Conservation (phyloP, 2,797 vertebrate species). For the Hybognathus amarus region DNA sequence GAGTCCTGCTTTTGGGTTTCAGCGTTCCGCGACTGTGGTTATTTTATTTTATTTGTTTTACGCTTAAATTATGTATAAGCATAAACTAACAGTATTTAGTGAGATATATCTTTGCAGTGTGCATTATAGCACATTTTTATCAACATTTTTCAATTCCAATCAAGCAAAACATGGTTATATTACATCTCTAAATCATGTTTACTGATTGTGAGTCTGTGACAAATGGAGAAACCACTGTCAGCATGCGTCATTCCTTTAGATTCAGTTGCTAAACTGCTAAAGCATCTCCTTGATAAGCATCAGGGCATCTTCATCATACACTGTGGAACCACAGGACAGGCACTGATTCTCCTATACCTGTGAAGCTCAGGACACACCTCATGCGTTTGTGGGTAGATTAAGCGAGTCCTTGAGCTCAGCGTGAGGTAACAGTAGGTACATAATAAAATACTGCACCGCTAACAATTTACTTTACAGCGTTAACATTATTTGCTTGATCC, state of each 20-base stretch:
- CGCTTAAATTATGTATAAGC: too few species aligned
- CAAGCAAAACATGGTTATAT: constrained; percentile 17
- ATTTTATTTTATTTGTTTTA: too few species aligned
- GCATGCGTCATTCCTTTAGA: neutral
- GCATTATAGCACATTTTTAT: too few species aligned
- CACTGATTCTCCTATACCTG: constrained; percentile 69
- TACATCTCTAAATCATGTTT: neutral
- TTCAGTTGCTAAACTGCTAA: constrained; percentile 50
- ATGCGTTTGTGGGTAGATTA: constrained; percentile 69
- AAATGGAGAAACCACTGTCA: neutral
- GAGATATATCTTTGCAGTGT: too few species aligned
- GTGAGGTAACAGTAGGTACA: constrained; percentile 70
- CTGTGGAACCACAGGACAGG: constrained; percentile 63
- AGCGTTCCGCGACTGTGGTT: too few species aligned
- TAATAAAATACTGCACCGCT: constrained; percentile 71
- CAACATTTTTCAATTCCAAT: too few species aligned
- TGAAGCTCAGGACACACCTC: constrained; percentile 63
- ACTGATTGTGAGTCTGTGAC: neutral
- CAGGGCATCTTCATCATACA: constrained; percentile 54
- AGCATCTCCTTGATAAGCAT: constrained; percentile 57
- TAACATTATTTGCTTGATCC: constrained; percentile 65
- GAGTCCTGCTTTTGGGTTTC: too few species aligned
- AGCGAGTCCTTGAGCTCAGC: constrained; percentile 62
- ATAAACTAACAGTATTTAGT: too few species aligned
- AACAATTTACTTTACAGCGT: constrained; percentile 66